Base-by-base conservation (phyloP, 2,113 vertebrate species). In the Porphyrio hochstetteri region DNA sequence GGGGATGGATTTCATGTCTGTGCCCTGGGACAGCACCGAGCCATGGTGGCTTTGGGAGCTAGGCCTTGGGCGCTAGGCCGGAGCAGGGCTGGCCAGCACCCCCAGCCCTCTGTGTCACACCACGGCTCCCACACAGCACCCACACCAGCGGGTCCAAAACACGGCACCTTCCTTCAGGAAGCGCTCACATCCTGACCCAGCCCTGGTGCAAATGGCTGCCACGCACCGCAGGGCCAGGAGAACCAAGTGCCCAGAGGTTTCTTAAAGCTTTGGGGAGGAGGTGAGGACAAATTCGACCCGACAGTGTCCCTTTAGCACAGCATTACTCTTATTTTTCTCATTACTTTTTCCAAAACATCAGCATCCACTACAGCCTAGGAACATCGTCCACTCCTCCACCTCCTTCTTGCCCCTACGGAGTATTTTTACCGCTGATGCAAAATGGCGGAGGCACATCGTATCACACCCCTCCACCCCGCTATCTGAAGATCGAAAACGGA, bases 101-200 rank as follows among this genome's bases (percentile, higher is more conserved):
- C 55, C 60, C 82, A 36, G 38, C 13, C 65, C 68, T 24, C 68
- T 24, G 71, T 28, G 1, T 8, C n/a, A 2, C 44, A 55, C 72
- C 24, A 2, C 27, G 9, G 57, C 23, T 31, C 85, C 84, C 55
- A 36, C 38, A 11, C 28, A 33, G 86, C 35, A 42, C 76, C 56
- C 67, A 56, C 57, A 25, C 25, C 8, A 6, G 27, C n/a, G 78
- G 88, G 68, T 57, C 88, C 88, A 86, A 21, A 79, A 10, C 4
- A 3, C 29, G 1, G 61, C 17, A 0, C 50, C 46, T 64, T 36
- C 35, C 27, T 55, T 59, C 1, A 0, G 65, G 71, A 56, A 80
- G 64, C 1, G 3, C 35, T 68, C 9, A 0, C 57, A 33, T 25
- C 57, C 79, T 19, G 0, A n/a, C 2, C 63, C 4, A 0, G 19